Evolutionary conservation across 2,888 invertebrate species (phyloP), one percentile per base, ranked within the genome.

Genomic region (Isotomurus palustris): DNA sequence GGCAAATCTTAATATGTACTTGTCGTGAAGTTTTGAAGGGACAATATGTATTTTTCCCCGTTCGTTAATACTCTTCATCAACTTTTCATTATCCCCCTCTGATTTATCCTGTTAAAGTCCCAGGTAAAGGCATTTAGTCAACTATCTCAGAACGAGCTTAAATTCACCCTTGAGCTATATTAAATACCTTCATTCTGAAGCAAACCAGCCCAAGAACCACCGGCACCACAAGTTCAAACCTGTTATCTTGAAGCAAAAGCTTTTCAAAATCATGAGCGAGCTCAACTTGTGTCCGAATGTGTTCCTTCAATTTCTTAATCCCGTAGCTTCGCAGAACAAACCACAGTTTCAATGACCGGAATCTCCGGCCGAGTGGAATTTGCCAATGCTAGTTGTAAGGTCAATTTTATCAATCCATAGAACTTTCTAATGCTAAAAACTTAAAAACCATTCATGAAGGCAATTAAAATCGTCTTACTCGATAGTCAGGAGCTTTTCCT

Each of bases 171-270:
- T 32, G 25, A 3, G 14, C 6, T 32, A 22, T 25, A 48, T 54
- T 47, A 22, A 12, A 29, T 72, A 80, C 85, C 80, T 93, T 95
- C 14, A 97, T 76, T 69, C 93, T 82, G 79, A 99, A 99, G 78
- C 97, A 99, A 29, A 96, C 95, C 17, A 99, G 81, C 0, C 95
- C 97, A 83, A 99, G 84, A n/a, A 85, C 81, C 5, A 92, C 92
- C 72, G 94, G 89, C 56, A 86, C 85, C 21, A 86, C 83, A 56
- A 99, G 80, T 77, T 97, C 96, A 74, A 97, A 99, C 50, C 91
- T 81, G 0, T 82, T 78, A 73, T 97, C 94, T 0, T 79, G 73
- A 40, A 78, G 75, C 49, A 96, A 87, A 1, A 90, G 76, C 8
- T 81, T 78, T 72, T 90, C 91, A 73, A 97, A 99, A 67, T 90